Base-by-base conservation (phyloP, 2,888 invertebrate species). In the Zeuzera pyrina region DNA sequence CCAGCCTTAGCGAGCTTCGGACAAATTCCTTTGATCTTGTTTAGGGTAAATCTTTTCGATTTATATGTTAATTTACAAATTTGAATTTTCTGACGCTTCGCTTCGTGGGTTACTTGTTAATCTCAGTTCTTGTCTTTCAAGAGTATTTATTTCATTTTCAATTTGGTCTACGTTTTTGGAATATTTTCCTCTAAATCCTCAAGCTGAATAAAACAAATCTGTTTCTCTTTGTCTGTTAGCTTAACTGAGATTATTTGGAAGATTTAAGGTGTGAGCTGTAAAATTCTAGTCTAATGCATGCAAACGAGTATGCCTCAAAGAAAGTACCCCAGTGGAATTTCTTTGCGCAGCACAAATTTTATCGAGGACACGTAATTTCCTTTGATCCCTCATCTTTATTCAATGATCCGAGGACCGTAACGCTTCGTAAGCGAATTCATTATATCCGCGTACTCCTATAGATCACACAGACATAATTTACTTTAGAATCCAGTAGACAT, bases 371-470 rank as follows among this genome's bases (percentile, higher is more conserved):
- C 70, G 73, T 72, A 74, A 77, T 76, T 76, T 77, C 56, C 70
- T 76, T 78, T 78, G 78, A 78, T 74, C 78, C 76, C 72, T 76
- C 74, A 74, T 79, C 72, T 78, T 72, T 78, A 79, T 77, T 79
- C 78, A 79, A 77, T 78, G 78, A 77, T 73, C 70, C 67, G 61
- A 65, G 59, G 65, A 67, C 63, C 62, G 68, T 68, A 68, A 72
- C 69, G 74, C 73, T 71, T 57, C 58, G 69, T 68, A 77, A 73
- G 77, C 70, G 71, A 70, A 72, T 74, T 78, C 74, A 72, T 77
- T 77, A 74, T 71, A 67, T 66, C 55, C 59, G 52, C 61, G 61
- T 60, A 66, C 60, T 66, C 57, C 65, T 58, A 60, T 56, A 60
- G 48, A 49, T 43, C 45, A 41, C 42, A 39, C 41, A 43, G 34